Percentiles rank a stretch among this genome's conserved stretches.
Evolutionary conservation across 2,797 vertebrate species (phyloP).

Genomic region (Molossus alvarezi): DNA sequence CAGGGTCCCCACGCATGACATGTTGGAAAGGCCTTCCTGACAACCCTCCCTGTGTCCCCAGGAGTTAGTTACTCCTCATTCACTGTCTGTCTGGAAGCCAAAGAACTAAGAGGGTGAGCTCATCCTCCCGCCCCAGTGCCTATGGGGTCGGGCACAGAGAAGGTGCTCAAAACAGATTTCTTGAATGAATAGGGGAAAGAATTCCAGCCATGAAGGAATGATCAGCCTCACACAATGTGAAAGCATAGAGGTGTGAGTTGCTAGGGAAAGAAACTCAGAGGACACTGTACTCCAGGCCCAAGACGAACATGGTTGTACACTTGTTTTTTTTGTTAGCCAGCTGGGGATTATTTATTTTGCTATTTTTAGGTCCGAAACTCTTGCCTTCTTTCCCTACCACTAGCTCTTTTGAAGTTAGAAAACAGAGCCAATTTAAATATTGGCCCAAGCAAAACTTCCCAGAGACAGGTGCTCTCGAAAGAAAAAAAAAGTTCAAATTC

Average conservation of each 20-base stretch:
- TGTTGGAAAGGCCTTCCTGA: neutral
- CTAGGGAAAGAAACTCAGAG: neutral
- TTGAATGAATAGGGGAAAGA: neutral
- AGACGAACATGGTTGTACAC: neutral
- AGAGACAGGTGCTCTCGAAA: slow-evolving; percentile 66
- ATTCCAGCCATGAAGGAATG: neutral
- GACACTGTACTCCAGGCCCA: neutral
- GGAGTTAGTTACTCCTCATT: neutral
- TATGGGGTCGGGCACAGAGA: rapidly evolving
- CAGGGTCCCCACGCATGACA: neutral
- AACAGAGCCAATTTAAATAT: slow-evolving; percentile 71
- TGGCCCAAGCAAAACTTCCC: slow-evolving; percentile 45
- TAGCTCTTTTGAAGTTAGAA: slow-evolving; percentile 72
- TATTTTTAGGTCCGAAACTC: slow-evolving; percentile 83
- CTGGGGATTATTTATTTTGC: slow-evolving; percentile 64
- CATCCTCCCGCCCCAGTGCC: rapidly evolving
- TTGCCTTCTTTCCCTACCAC: slow-evolving; percentile 63
- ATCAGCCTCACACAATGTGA: neutral
- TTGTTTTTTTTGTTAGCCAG: slow-evolving; percentile 47
- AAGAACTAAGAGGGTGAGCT: neutral
- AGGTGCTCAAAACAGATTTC: rapidly evolving
- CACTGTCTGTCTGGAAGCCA: too few species aligned
- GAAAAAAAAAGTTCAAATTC: slow-evolving; percentile 6
- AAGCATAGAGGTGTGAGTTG: neutral
- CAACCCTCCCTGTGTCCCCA: neutral